A percentile compares a stretch with the other conserved stretches of the same genome.
Evolutionary conservation across 2,113 vertebrate genomes (phyloP).

Genomic region (Sorex fumeus): DNA sequence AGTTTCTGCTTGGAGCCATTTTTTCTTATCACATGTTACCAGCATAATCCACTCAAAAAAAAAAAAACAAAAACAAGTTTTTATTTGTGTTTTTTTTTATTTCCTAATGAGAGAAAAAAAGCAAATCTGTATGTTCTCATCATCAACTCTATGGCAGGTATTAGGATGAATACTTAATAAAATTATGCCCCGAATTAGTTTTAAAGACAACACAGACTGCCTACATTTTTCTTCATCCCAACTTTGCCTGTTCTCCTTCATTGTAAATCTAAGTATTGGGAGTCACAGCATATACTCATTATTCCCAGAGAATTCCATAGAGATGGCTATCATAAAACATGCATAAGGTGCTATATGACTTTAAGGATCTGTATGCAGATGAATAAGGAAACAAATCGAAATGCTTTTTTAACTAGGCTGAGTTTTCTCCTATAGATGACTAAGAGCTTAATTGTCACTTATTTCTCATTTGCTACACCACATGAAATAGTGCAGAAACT

Average conservation of each 20-base stretch:
- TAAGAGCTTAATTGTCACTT: background rate
- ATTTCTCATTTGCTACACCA: background rate
- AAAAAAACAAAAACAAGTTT: conserved; percentile 9
- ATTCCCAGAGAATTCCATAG: conserved; percentile 27
- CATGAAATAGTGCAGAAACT: background rate
- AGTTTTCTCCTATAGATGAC: background rate
- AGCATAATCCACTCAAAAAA: background rate
- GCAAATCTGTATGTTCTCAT: background rate
- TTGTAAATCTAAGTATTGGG: conserved; percentile 33
- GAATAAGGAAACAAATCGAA: conserved; percentile 28
- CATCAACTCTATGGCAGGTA: background rate
- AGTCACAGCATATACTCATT: background rate
- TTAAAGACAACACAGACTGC: background rate
- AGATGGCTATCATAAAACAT: background rate
- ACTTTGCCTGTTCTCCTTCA: background rate
- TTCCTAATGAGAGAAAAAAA: no score
- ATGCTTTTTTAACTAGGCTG: background rate
- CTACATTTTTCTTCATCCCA: background rate
- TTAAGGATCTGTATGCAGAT: background rate
- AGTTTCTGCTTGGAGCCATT: background rate
- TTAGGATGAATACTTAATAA: background rate
- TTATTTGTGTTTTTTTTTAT: background rate
- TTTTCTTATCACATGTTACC: background rate
- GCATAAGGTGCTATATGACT: conserved; percentile 4
- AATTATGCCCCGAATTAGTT: background rate